Conservation (phyloP, 2,888 invertebrate species). For the Nematopogon swammerdamellus region DNA sequence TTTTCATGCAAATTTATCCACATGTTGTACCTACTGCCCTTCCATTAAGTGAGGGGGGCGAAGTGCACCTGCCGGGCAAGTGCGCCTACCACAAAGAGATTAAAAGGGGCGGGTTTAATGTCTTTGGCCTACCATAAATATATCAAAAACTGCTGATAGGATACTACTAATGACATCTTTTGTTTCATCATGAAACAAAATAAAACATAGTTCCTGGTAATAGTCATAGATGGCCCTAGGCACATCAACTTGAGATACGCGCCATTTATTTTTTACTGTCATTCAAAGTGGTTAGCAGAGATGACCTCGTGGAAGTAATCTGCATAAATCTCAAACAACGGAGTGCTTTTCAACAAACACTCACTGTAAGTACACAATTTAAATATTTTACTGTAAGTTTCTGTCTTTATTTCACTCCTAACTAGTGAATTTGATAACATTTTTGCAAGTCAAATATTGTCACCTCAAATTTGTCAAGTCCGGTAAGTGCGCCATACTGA, state of each 20-base stretch:
- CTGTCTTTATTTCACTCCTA: constrained; percentile 5
- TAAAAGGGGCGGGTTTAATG: too few relatives aligned
- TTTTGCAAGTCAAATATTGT: constrained; percentile 4
- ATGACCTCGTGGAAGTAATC: constrained; percentile 1
- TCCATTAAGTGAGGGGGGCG: too few relatives aligned
- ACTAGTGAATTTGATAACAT: constrained; percentile 3
- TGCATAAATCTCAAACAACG: constrained; percentile 1
- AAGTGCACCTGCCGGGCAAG: too few relatives aligned
- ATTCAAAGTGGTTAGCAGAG: constrained; percentile 1
- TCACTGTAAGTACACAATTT: constrained; percentile 5
- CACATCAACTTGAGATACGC: background rate
- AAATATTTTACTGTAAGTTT: constrained; percentile 2
- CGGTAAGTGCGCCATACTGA: constrained; percentile 4
- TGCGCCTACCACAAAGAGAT: too few relatives aligned
- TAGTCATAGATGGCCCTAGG: constrained; percentile 1
- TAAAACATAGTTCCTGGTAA: constrained; percentile 2
- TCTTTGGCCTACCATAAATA: constrained; percentile 1
- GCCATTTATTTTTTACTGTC: constrained; percentile 5
- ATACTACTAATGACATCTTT: constrained; percentile 1
- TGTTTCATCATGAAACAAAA: background rate
- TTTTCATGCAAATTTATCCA: too few relatives aligned
- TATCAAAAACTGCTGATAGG: constrained; percentile 1
- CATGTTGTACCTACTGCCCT: too few relatives aligned
- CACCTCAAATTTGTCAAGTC: constrained; percentile 1
- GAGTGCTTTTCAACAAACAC: background rate